Percentiles rank a stretch among this genome's conserved stretches.
phyloP scores from a whole-genome alignment of 1,140 invertebrate species.

The Mesaphorura yosii region DNA sequence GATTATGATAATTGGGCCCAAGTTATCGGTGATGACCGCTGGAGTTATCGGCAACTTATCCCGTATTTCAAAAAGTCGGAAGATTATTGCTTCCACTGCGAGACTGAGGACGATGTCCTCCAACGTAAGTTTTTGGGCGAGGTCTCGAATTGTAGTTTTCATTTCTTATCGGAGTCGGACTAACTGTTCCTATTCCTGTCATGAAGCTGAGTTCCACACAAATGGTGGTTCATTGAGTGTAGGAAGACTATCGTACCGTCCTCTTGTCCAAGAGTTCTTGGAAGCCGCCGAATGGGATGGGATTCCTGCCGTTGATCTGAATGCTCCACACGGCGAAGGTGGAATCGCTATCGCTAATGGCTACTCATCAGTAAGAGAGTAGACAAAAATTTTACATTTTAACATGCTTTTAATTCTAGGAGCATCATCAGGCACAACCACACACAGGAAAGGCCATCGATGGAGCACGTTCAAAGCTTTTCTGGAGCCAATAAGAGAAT shows the following conservation, averaged over 20 bases:
- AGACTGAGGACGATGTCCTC: constrained; percentile 4
- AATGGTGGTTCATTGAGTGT: constrained; percentile 15
- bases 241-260: neutral
- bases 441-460: constrained; percentile 33
- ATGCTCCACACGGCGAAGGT: constrained; percentile 34
- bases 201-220: too few species aligned
- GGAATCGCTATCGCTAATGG: too few species aligned
- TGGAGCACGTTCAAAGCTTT: too few species aligned
- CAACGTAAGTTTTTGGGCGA: neutral
- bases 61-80: constrained; percentile 11
- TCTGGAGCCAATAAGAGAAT: too few species aligned
- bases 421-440: neutral
- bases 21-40: constrained; percentile 4
- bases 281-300: constrained; percentile 41
- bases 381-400: too few species aligned
- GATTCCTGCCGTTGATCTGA: constrained; percentile 41
- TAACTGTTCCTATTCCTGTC: neutral
- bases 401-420: neutral
- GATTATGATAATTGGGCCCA: constrained; percentile 15
- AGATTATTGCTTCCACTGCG: constrained; percentile 7
- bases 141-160: neutral
- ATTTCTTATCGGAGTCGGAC: constrained; percentile 9
- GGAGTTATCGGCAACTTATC: constrained; percentile 1
- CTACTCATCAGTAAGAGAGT: too few species aligned
- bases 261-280: constrained; percentile 37